Conservation (phyloP, 2,888 invertebrate genomes). For the Epinotia demarniana region DNA sequence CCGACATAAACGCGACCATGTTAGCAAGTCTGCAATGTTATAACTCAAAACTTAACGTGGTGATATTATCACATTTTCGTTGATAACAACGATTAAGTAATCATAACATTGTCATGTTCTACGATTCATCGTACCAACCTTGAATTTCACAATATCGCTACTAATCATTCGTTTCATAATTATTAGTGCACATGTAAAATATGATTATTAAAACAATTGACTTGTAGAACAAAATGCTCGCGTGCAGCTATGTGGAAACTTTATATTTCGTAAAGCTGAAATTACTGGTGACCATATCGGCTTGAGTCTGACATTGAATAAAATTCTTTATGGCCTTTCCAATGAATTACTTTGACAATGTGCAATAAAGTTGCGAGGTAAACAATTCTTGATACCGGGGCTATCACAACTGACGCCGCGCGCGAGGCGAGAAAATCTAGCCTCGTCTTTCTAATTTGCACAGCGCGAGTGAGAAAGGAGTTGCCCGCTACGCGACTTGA, state of each 20-base stretch:
- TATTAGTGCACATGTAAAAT: constrained; percentile 1
- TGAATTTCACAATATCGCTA: constrained; percentile 15
- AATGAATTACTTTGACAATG: not conserved
- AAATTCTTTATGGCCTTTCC: not conserved
- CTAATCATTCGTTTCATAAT: constrained; percentile 10
- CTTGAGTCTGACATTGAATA: constrained; percentile 1
- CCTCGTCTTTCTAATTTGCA: too few species aligned
- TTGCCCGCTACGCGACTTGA: too few species aligned
- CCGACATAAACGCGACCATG: too few species aligned
- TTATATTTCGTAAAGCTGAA: constrained; percentile 31
- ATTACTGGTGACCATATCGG: not conserved
- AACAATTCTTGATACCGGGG: too few species aligned
- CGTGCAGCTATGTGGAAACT: constrained; percentile 28
- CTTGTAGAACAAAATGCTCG: constrained; percentile 3
- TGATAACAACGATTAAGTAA: not conserved
- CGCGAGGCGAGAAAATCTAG: too few species aligned
- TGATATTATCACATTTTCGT: not conserved
- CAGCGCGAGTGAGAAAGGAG: too few species aligned
- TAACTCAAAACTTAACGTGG: too few species aligned
- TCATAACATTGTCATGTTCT: too few species aligned
- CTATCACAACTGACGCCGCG: too few species aligned
- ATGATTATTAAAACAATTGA: constrained; percentile 13
- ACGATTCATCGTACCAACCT: too few species aligned
- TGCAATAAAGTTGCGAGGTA: too few species aligned
- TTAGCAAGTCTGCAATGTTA: too few species aligned